Conservation (phyloP, 2,113 vertebrate genomes). For the Sialia sialis region DNA sequence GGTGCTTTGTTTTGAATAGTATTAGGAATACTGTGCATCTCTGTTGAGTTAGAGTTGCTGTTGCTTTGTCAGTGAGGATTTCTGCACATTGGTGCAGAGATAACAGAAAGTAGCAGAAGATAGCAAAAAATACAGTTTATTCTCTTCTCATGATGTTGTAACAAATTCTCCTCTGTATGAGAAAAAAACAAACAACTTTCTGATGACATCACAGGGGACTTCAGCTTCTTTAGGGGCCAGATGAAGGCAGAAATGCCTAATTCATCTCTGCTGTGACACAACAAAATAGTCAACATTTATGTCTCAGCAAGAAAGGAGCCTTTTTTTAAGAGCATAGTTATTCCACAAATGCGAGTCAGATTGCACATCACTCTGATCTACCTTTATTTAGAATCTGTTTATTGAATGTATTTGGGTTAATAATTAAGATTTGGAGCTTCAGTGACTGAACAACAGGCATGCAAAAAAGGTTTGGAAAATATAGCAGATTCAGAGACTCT, state of each 20-base stretch:
- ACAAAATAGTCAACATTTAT: conserved; percentile 48
- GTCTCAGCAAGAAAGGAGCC: conserved; percentile 49
- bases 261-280: conserved; percentile 59
- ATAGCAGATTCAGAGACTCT: conserved; percentile 36
- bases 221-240: conserved; percentile 52
- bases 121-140: conserved; percentile 30
- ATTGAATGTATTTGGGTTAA: conserved; percentile 68
- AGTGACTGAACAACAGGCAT: conserved; percentile 59
- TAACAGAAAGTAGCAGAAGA: conserved; percentile 47
- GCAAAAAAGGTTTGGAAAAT: conserved; percentile 43
- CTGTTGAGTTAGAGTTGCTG: conserved; percentile 36
- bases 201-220: conserved; percentile 67
- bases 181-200: conserved; percentile 42
- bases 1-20: conserved; percentile 57
- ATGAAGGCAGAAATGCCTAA: conserved; percentile 55
- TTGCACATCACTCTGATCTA: conserved; percentile 62
- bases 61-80: conserved; percentile 42
- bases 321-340: conserved; percentile 67
- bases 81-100: neutral
- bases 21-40: conserved; percentile 11
- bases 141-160: conserved; percentile 61
- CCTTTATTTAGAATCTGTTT: conserved; percentile 70
- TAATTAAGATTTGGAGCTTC: conserved; percentile 70
- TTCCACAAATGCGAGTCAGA: conserved; percentile 66
- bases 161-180: conserved; percentile 32